phyloP scores from a whole-genome alignment of 2,888 invertebrate species.

The Eupithecia tripunctaria region DNA sequence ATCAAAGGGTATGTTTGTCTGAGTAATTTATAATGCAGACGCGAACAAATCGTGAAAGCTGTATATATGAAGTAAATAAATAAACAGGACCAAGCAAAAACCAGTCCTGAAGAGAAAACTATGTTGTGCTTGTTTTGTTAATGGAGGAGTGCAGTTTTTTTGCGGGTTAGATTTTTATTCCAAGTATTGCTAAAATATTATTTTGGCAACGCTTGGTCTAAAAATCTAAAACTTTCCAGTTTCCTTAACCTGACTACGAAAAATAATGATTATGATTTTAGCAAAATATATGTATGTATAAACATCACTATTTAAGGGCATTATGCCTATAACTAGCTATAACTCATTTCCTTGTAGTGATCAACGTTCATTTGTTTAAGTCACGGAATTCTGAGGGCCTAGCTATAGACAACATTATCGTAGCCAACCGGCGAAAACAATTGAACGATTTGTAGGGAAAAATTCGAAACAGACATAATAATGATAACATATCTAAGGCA shows the following conservation, averaged over 20 bases:
- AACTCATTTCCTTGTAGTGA: constrained; percentile 21
- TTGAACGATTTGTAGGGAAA: too few relatives aligned
- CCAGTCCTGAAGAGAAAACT: background rate
- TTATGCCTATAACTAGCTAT: too few relatives aligned
- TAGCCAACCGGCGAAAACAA: too few relatives aligned
- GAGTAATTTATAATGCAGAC: constrained; percentile 16
- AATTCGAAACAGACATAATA: too few relatives aligned
- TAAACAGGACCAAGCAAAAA: background rate
- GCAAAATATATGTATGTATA: background rate
- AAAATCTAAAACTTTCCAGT: too few relatives aligned
- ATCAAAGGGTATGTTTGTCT: constrained; percentile 17
- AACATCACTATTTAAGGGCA: constrained; percentile 25
- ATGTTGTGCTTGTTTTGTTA: background rate
- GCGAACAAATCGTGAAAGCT: constrained; percentile 3
- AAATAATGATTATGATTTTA: background rate
- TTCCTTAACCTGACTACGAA: background rate
- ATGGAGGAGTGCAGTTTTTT: too few relatives aligned
- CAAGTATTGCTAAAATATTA: too few relatives aligned
- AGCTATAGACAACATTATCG: too few relatives aligned
- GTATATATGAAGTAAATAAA: background rate
- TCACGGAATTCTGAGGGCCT: constrained; percentile 17
- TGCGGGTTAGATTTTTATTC: too few relatives aligned
- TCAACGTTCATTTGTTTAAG: constrained; percentile 26
- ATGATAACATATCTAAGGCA: too few relatives aligned
- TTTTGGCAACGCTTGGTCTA: too few relatives aligned